Conservation (phyloP, 2,113 vertebrate genomes). For the Rhabdornis inornatus region DNA sequence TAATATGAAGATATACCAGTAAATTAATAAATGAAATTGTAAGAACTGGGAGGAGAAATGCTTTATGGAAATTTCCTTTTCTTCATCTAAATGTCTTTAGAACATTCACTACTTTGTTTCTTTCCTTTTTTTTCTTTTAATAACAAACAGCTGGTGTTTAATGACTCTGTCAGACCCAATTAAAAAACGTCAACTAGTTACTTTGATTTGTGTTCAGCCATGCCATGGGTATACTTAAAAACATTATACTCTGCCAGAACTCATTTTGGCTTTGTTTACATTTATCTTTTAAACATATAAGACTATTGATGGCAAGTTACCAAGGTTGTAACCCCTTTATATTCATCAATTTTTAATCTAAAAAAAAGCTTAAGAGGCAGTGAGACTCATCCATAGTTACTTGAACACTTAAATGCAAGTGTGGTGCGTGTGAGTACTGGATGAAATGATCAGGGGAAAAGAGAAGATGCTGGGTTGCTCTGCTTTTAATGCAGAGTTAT, state of each 20-base stretch:
- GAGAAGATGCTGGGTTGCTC: conserved; percentile 1
- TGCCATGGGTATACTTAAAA: conserved; percentile 82
- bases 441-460: conserved; percentile 46
- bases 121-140: not conserved
- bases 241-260: conserved; percentile 73
- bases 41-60: not conserved
- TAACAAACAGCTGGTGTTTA: conserved; percentile 96
- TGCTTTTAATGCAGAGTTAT: conserved; percentile 7
- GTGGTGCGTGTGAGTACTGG: not conserved
- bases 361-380: conserved; percentile 68
- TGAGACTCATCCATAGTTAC: conserved; percentile 62
- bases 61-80: conserved; percentile 18
- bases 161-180: conserved; percentile 95
- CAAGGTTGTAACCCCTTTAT: conserved; percentile 77
- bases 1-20: not conserved
- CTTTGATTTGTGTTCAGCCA: conserved; percentile 92
- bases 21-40: not conserved
- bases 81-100: conserved; percentile 24
- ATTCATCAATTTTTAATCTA: conserved; percentile 82
- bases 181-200: conserved; percentile 93
- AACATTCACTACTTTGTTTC: conserved; percentile 41
- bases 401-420: conserved; percentile 54
- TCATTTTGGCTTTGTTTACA: conserved; percentile 78
- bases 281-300: conserved; percentile 78
- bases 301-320: conserved; percentile 75